Base-by-base conservation (phyloP, 2,113 vertebrate genomes). In the Physeter macrocephalus region DNA sequence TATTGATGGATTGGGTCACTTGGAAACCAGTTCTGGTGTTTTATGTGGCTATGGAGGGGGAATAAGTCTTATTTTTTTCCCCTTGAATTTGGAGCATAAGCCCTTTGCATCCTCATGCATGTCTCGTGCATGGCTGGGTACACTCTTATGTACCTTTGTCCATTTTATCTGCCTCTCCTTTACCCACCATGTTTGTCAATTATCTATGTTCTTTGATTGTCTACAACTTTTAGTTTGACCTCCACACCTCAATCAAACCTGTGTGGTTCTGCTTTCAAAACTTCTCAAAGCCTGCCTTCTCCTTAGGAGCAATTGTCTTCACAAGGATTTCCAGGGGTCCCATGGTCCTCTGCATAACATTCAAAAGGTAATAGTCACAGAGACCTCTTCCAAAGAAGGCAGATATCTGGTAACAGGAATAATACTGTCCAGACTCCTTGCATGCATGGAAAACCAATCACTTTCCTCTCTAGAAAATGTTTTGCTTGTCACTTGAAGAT, bases 31-130 rank as follows among this genome's bases (percentile, higher is more conserved):
- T 7, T 57, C 27, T 64, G 36, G 12, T 29, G 10, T 71, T 66
- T 66, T 13, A 0, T 25, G 15, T 7, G 25, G 3, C 39, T 14
- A 1, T 0, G 11, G 3, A 29, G 2, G 21, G 6, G 3, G 34
- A n/a, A n/a, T 11, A 52, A 52, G 15, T 4, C 34, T 5, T 46
- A 3, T 36, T 1, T 25, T 46, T 8, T 57, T 69, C 3, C 1
- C 74, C 52, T 8, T 15, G n/a, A 46, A 8, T 43, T 6, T 31
- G 31, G 31, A 46, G 25, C 20, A 6, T 4, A 5, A 18, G 34
- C 43, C 12, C 0, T 54, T 49, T 27, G 1, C 7, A 27, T 34
- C 13, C 41, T 39, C 20, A 59, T 29, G 7, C 39, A 46, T 21
- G 18, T 27, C 67, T 59, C 3, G 4, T 11, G 41, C 21, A 21